These are phyloP conservation scores for Hirtodrosophila confusa DNA, from an alignment of 2,888 invertebrate genomes.

Conservation along the genomic window DNA sequence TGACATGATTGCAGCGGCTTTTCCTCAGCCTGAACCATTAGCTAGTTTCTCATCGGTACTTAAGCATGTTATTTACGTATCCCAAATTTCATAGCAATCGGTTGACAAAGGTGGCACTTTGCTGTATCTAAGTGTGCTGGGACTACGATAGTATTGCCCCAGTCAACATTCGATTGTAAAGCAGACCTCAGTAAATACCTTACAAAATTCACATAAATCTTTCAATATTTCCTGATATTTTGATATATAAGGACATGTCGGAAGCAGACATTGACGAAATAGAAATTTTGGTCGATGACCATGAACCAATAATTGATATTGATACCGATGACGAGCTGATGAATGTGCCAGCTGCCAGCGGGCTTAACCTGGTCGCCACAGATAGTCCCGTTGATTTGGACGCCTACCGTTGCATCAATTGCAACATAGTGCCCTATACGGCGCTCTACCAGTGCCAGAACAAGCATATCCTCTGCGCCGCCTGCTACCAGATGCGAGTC, in stretches of 20 bases:
- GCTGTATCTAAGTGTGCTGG: neutral
- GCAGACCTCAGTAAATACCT: no score
- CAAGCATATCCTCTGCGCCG: conserved; percentile 43
- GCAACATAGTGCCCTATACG: conserved; percentile 21
- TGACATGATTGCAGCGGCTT: no score
- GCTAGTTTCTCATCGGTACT: no score
- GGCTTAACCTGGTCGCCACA: rapidly evolving
- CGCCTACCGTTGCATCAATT: conserved; percentile 25
- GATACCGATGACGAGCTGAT: conserved; percentile 25
- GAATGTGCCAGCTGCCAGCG: conserved; percentile 23
- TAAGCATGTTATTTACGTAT: no score
- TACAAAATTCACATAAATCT: conserved; percentile 16
- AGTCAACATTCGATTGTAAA: no score
- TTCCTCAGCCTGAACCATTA: no score
- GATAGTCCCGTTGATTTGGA: neutral
- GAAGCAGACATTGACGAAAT: neutral
- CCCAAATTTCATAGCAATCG: no score
- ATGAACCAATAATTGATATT: neutral
- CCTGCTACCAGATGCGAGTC: conserved; percentile 49
- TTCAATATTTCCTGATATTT: conserved; percentile 2
- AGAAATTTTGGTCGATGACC: neutral
- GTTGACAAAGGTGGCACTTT: neutral
- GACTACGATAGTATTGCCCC: neutral
- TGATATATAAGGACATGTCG: neutral
- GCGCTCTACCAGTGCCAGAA: conserved; percentile 27